Evolutionary conservation across 2,888 invertebrate genomes (phyloP), one percentile per base, ranked within the genome.

Genomic region (Encarsia formosa): DNA sequence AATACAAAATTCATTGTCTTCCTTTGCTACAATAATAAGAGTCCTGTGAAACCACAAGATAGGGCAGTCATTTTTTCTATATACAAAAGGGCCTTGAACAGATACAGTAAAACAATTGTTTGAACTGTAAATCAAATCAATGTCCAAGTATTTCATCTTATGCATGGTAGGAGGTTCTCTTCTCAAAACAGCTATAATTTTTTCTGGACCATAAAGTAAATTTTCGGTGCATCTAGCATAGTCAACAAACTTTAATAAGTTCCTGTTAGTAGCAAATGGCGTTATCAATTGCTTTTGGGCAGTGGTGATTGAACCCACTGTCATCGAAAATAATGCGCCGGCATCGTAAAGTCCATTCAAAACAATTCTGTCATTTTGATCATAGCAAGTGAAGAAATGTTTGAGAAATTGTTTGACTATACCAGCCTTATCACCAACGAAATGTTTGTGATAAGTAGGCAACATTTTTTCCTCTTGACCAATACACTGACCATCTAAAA

Each of bases 181-280:
- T 41, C 64, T 61, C 1, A 74, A 49, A 0, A 62, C 59, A 1
- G 64, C 60, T 18, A 74, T 70, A 37, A 74, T 73, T 50, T 65
- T 68, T 13, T 71, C 72, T 6, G 73, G 69, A 3, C 73, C 73
- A 3, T 58, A 59, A 4, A 73, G 50, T n/a, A 74, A 48, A 47
- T 65, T 70, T 49, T 74, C 71, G 26, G 68, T 66, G 31, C 71
- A 73, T 26, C 71, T 73, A 0, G 73, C 71, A 37, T 73, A 74
- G 39, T 74, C 73, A 1, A 69, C 72, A 38, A 71, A 71, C 55
- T 74, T 73, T 5, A 71, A 52, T 34, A 73, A 57, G 59, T 74
- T 74, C 48, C 73, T 61, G 23, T 73, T 73, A 4, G 54, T 63
- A 1, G 63, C 62, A 52, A 72, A 67, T 2, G 61, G 58, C 50